Evolutionary conservation across 2,113 vertebrate genomes (phyloP).

Genomic region (Scomber japonicus): DNA sequence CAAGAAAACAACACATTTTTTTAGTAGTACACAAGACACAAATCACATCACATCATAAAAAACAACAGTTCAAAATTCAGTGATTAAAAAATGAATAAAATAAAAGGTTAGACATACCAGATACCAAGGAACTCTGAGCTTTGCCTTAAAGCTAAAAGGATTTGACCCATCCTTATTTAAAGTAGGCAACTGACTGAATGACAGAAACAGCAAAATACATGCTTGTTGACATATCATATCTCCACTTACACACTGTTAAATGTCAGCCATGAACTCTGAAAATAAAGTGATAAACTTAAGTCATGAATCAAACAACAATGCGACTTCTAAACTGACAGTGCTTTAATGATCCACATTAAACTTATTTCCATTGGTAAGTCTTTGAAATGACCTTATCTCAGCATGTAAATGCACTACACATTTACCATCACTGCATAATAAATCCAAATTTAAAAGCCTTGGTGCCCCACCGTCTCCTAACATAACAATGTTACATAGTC

Average conservation of each 20-base stretch:
- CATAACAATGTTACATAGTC: constrained; percentile 55
- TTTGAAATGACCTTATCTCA: constrained; percentile 28
- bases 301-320: constrained; percentile 11
- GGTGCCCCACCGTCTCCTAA: constrained; percentile 71
- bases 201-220: background rate
- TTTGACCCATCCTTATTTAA: too few species aligned
- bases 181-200: background rate
- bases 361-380: background rate
- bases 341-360: constrained; percentile 38
- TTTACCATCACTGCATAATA: constrained; percentile 46
- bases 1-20: too few species aligned
- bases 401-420: constrained; percentile 27
- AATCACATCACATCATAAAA: too few species aligned
- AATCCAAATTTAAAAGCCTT: constrained; percentile 68
- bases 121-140: too few species aligned
- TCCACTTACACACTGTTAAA: background rate
- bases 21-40: too few species aligned
- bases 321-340: background rate
- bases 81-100: too few species aligned
- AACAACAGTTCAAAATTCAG: too few species aligned
- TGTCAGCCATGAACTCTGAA: background rate
- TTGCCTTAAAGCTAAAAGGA: background rate
- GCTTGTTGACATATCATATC: background rate
- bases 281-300: constrained; percentile 15
- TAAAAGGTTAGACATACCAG: too few species aligned